Evolutionary conservation across 2,113 vertebrate genomes (phyloP).

Genomic region (Ginglymostoma cirratum): DNA sequence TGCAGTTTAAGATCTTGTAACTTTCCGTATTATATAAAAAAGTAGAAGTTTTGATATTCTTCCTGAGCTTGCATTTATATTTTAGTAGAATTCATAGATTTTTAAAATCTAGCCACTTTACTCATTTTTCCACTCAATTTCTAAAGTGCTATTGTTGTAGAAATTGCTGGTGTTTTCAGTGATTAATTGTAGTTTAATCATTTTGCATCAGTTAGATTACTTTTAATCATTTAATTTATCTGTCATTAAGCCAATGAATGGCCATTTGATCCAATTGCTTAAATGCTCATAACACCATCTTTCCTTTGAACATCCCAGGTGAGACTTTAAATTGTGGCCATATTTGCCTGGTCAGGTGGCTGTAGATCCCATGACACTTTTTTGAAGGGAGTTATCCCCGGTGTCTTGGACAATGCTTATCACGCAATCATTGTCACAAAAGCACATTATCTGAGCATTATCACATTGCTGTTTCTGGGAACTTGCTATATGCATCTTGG

Average conservation of each 20-base stretch:
- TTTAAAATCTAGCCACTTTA: not conserved
- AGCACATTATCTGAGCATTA: not conserved
- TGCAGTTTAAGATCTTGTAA: not conserved
- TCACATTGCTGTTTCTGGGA: not conserved
- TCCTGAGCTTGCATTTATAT: not conserved
- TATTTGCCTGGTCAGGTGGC: not conserved
- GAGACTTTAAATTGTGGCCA: not conserved
- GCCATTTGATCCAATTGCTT: not conserved
- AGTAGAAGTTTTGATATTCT: not conserved
- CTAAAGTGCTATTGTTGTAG: not conserved
- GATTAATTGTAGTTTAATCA: slow-evolving; percentile 7
- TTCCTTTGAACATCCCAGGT: not conserved
- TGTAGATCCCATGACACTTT: not conserved
- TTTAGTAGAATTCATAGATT: not conserved
- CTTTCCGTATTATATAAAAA: not conserved
- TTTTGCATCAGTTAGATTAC: not conserved
- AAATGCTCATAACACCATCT: not conserved
- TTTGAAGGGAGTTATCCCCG: not conserved
- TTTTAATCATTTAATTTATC: not conserved
- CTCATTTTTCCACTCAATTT: not conserved
- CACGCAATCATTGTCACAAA: not conserved
- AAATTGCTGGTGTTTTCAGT: not conserved
- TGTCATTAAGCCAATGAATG: not conserved
- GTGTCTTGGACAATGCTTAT: not conserved
- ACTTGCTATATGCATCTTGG: not conserved